A percentile compares a stretch with the other conserved stretches of the same genome.
These are phyloP conservation scores for Cnemophilus loriae DNA, from an alignment of 2,113 vertebrate species.

Conservation along the genomic window DNA sequence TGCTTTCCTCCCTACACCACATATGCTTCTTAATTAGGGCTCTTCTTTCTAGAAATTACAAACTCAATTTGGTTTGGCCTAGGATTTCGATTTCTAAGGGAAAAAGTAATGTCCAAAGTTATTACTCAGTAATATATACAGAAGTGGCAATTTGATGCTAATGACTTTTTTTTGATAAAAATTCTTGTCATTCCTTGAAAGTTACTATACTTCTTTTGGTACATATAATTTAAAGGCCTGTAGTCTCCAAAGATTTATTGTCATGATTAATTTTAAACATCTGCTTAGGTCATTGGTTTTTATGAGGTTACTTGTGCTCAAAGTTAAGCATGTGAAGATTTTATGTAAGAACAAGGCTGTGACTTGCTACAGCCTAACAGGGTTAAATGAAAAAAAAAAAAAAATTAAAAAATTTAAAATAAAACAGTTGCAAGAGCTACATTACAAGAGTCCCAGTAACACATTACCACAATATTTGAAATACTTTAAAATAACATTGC, in stretches of 20 bases:
- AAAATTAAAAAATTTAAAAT: background rate
- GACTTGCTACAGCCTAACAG: background rate
- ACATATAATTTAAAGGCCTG: background rate
- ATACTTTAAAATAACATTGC: background rate
- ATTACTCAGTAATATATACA: background rate
- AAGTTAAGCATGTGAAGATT: background rate
- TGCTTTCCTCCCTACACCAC: background rate
- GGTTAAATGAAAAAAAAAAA: background rate
- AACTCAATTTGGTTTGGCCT: background rate
- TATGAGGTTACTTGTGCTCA: constrained; percentile 1
- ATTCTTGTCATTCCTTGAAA: background rate
- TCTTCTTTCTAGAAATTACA: background rate
- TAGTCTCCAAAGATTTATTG: background rate
- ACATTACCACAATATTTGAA: background rate
- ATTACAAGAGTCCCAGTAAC: background rate
- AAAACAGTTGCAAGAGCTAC: background rate
- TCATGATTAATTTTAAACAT: background rate
- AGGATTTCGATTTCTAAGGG: background rate
- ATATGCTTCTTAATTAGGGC: background rate
- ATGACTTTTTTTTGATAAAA: background rate
- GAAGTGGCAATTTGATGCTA: background rate
- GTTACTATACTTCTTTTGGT: background rate
- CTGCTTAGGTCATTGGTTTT: constrained; percentile 35
- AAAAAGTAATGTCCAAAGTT: background rate
- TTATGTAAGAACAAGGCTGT: background rate